phyloP scores from a whole-genome alignment of 2,797 vertebrate species.

The Alectoris magna region DNA sequence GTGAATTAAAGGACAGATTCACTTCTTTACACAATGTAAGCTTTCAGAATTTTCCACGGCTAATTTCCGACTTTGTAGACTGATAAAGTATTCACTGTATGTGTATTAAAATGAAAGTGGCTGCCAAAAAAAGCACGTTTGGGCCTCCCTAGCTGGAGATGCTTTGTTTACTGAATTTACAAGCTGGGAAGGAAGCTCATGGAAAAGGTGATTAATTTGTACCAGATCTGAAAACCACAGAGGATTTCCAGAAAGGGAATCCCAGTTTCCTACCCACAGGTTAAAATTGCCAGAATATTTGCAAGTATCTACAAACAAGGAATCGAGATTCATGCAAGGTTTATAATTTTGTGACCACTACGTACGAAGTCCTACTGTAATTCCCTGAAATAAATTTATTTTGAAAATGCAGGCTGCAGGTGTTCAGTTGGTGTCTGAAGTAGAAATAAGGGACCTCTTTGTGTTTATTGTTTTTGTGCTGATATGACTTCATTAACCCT shows the following conservation, averaged over 20 bases:
- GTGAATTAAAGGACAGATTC: not conserved
- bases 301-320: not conserved
- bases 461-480: not conserved
- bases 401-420: not conserved
- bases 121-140: not conserved
- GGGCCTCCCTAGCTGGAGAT: not conserved
- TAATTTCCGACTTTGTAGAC: not conserved
- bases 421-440: not conserved
- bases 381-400: not conserved
- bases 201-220: not conserved
- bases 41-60: not conserved
- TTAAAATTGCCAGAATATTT: not conserved
- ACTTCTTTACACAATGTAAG: accelerated
- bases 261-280: not conserved
- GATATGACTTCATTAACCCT: not conserved
- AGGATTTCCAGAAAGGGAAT: not conserved
- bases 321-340: not conserved
- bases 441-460: not conserved
- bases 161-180: not conserved
- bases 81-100: too few species aligned
- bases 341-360: not conserved
- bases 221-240: not conserved
- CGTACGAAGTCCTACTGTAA: not conserved
- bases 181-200: not conserved
- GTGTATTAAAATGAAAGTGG: not conserved